A percentile compares a stretch with the other conserved stretches of the same genome.
These are phyloP conservation scores for Poeciliopsis gracilis DNA, from an alignment of 2,797 vertebrate genomes.

Conservation along the genomic window DNA sequence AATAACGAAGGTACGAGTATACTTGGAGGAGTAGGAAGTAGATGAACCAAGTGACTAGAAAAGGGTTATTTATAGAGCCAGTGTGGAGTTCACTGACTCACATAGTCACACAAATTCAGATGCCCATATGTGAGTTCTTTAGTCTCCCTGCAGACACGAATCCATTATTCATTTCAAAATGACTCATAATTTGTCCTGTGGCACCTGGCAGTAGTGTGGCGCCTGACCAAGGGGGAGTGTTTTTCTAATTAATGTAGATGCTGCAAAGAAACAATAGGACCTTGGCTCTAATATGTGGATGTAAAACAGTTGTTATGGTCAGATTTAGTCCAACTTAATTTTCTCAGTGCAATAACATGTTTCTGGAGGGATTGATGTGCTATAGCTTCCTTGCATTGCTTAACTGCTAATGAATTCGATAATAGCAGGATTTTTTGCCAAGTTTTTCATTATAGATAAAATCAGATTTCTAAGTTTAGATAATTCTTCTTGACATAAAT, in stretches of 20 bases:
- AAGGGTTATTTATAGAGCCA: slow-evolving; percentile 71
- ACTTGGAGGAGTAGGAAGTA: slow-evolving; percentile 35
- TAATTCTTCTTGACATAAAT: neutral
- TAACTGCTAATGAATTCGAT: neutral
- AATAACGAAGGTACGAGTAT: slow-evolving; percentile 41
- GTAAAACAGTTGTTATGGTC: slow-evolving; percentile 59
- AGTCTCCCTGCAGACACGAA: slow-evolving; percentile 73
- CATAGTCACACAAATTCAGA: slow-evolving; percentile 31
- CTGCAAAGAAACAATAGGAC: slow-evolving; percentile 72
- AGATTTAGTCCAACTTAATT: slow-evolving; percentile 39
- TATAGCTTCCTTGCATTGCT: neutral
- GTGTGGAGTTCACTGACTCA: slow-evolving; percentile 29
- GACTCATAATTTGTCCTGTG: slow-evolving; percentile 80
- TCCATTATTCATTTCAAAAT: slow-evolving; percentile 84
- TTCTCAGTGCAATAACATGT: slow-evolving; percentile 3
- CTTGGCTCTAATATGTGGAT: slow-evolving; percentile 71
- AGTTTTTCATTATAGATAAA: neutral
- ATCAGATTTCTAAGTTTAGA: neutral
- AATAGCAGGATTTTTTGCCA: too few relatives aligned
- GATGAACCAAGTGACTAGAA: slow-evolving; percentile 63
- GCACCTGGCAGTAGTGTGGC: slow-evolving; percentile 71
- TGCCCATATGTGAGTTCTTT: slow-evolving; percentile 59
- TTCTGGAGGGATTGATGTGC: slow-evolving; percentile 18
- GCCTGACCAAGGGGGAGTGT: slow-evolving; percentile 69
- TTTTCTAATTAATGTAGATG: slow-evolving; percentile 82